phyloP scores from a whole-genome alignment of 2,888 invertebrate genomes.

The Noctua janthe region DNA sequence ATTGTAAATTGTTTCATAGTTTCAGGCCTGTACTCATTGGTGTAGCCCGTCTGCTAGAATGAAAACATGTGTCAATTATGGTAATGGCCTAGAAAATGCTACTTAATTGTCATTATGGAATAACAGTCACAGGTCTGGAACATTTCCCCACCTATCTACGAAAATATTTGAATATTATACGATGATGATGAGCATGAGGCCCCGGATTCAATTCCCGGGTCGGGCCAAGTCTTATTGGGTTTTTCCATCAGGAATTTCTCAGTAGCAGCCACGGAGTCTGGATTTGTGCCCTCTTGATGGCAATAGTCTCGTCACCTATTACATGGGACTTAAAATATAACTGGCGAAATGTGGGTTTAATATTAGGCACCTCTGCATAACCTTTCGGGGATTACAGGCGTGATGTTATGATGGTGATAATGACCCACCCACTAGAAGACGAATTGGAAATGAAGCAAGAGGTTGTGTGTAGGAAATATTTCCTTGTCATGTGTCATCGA shows the following conservation, averaged over 20 bases:
- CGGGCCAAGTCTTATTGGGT: too few relatives aligned
- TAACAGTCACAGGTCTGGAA: background rate
- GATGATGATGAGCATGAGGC: too few relatives aligned
- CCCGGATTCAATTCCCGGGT: too few relatives aligned
- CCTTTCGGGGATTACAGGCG: too few relatives aligned
- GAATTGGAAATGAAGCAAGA: background rate
- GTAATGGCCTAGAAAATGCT: background rate
- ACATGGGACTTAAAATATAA: too few relatives aligned
- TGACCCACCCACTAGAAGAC: background rate
- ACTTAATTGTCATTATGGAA: background rate
- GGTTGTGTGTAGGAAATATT: background rate
- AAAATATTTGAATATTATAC: background rate
- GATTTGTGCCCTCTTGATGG: too few relatives aligned
- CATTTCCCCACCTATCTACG: background rate
- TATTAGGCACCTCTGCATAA: too few relatives aligned
- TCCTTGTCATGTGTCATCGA: background rate
- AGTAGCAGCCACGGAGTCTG: too few relatives aligned
- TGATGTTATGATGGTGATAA: too few relatives aligned
- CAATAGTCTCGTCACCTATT: too few relatives aligned
- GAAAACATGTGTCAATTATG: background rate
- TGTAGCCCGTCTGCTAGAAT: background rate
- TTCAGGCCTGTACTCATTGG: background rate
- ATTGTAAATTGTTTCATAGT: constrained; percentile 28
- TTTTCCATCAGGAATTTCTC: too few relatives aligned
- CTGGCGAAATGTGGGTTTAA: too few relatives aligned